A percentile compares a stretch with the other conserved stretches of the same genome.
These are phyloP conservation scores for Lophius americanus DNA, from an alignment of 2,797 vertebrate genomes.

Conservation along the genomic window DNA sequence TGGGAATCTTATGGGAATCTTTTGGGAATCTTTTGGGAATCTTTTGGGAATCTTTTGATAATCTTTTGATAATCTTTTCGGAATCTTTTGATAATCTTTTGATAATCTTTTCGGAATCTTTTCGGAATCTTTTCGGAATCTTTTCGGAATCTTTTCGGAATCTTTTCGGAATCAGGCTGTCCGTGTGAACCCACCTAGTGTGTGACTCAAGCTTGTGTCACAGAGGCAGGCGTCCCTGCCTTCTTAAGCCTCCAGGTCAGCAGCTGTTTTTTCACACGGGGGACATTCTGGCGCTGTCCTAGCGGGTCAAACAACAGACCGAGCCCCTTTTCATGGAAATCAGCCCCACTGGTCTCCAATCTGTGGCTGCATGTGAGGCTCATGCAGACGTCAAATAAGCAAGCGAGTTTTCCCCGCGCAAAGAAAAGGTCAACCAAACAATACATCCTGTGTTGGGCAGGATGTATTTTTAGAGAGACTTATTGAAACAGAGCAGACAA, in stretches of 20 bases:
- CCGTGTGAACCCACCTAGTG: no score
- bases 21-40: no score
- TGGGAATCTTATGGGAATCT: no score
- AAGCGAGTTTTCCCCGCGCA: constrained; percentile 7
- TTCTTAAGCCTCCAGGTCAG: constrained; percentile 54
- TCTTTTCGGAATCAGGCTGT: no score
- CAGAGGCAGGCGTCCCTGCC: constrained; percentile 55
- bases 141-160: no score
- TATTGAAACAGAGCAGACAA: constrained; percentile 1
- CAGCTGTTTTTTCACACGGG: constrained; percentile 55
- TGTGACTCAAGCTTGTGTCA: constrained; percentile 25
- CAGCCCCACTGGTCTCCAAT: neutral
- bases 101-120: no score
- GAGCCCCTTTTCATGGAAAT: neutral
- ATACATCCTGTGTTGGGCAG: neutral
- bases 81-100: no score
- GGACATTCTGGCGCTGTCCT: constrained; percentile 51
- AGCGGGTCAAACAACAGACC: constrained; percentile 13
- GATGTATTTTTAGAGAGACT: neutral
- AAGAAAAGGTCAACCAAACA: constrained; percentile 30
- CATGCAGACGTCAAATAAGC: constrained; percentile 10
- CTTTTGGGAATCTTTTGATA: no score
- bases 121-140: no score
- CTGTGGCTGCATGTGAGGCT: neutral
- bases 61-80: no score